Evolutionary conservation across 1,140 invertebrate species (phyloP), one percentile per base, ranked within the genome.

Genomic region (Megathymus violae): DNA sequence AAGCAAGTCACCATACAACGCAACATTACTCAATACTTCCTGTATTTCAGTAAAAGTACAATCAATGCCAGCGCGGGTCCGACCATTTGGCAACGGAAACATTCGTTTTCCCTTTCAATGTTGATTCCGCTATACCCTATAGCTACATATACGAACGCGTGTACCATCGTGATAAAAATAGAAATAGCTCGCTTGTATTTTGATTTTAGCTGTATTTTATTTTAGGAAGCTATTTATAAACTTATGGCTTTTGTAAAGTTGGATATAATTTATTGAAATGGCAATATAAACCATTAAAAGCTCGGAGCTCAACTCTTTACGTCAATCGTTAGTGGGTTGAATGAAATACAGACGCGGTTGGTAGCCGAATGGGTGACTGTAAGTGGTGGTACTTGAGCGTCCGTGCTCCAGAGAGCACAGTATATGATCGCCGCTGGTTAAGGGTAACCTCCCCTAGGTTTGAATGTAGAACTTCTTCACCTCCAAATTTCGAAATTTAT

Each of bases 11-110:
- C n/a, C n/a, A n/a, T n/a, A 43, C 51, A 13, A 34, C 25, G 4
- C 25, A 58, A 58, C 25, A 58, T 58, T 58, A 58, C 54, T 46
- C 31, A 58, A 58, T 58, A 58, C 40, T 58, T 58, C 54, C 54
- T 58, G 41, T 58, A 34, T 58, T 56, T 44, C 25, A 56, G 54
- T 56, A 56, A 56, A 58, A 58, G 41, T 58, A 58, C 54, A 58
- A 25, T 46, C 54, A 58, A 58, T 58, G 54, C 54, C 54, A 58
- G 47, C 3, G 41, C 54, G 41, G 22, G 40, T 34, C 19, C 46
- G 54, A 58, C 54, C 54, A 58, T 58, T 58, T 58, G 54, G 54
- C 54, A 58, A 58, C 54, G 54, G 54, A 58, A 58, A 58, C 41
- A 15, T 46, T 58, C 41, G 54, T 41, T 58, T 58, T 58, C 54